Evolutionary conservation across 1,140 invertebrate species (phyloP).

Genomic region (Trichomalopsis sarcophagae): DNA sequence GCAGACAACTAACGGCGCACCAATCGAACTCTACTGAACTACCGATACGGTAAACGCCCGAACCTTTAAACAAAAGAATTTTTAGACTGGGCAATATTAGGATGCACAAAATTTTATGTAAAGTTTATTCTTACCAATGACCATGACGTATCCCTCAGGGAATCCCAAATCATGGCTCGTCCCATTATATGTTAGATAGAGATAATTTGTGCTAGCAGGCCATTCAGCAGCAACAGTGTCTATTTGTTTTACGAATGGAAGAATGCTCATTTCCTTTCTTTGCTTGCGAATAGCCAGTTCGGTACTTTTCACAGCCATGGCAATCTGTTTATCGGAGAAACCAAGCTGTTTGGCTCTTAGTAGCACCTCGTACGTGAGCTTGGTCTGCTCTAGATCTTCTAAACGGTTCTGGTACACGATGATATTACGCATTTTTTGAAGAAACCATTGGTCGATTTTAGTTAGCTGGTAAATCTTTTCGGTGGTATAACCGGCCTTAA

Average conservation of each 20-base stretch:
- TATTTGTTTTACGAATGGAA: slow-evolving; percentile 97
- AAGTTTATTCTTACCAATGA: slow-evolving; percentile 77
- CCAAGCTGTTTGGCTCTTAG: slow-evolving; percentile 93
- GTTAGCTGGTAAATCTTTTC: slow-evolving; percentile 93
- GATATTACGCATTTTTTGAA: slow-evolving; percentile 96
- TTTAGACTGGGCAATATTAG: background rate
- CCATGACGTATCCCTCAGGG: slow-evolving; percentile 86
- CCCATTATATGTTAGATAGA: slow-evolving; percentile 98
- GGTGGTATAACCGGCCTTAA: slow-evolving; percentile 87
- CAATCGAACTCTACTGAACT: slow-evolving; percentile 99
- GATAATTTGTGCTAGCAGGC: slow-evolving; percentile 98
- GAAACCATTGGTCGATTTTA: slow-evolving; percentile 98
- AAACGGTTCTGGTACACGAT: slow-evolving; percentile 82
- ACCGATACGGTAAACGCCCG: slow-evolving; percentile 98
- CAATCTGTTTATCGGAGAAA: slow-evolving; percentile 99
- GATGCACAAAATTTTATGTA: background rate
- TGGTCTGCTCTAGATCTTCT: slow-evolving; percentile 79
- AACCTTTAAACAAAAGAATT: slow-evolving; percentile 76
- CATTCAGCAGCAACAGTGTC: slow-evolving; percentile 99
- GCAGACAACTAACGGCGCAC: slow-evolving; percentile 97
- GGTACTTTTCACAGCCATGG: slow-evolving; percentile 89
- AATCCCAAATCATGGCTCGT: slow-evolving; percentile 90
- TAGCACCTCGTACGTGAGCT: slow-evolving; percentile 79
- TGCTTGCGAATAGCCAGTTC: slow-evolving; percentile 86
- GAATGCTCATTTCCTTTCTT: slow-evolving; percentile 84